These are phyloP conservation scores for Hydropsyche tenuis DNA, from an alignment of 1,140 invertebrate genomes.

Conservation along the genomic window DNA sequence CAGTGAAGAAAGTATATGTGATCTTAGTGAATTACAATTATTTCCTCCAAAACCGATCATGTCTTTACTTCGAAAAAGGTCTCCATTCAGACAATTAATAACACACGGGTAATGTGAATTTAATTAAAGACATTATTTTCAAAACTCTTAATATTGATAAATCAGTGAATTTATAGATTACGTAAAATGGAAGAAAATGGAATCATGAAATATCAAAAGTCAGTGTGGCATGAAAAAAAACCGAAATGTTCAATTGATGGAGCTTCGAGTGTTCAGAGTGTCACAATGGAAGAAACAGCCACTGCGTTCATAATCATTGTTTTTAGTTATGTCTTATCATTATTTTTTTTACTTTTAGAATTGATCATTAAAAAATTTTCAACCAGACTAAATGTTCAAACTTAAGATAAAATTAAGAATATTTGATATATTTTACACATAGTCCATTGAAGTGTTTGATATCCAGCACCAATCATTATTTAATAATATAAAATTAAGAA, in stretches of 20 bases:
- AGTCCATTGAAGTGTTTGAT: conserved; percentile 66
- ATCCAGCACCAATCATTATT: conserved; percentile 72
- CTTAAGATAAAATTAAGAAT: too few relatives aligned
- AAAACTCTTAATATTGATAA: not conserved
- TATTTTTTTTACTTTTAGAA: conserved; percentile 30
- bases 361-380: not conserved
- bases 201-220: conserved; percentile 59
- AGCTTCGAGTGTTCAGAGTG: conserved; percentile 24
- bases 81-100: conserved; percentile 63
- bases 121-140: not conserved
- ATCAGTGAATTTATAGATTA: conserved; percentile 54
- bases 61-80: conserved; percentile 58
- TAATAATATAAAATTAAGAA: conserved; percentile 53
- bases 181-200: conserved; percentile 61
- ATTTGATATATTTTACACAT: conserved; percentile 72
- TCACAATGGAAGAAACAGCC: conserved; percentile 35
- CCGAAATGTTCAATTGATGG: conserved; percentile 55
- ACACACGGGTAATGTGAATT: conserved; percentile 57
- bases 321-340: not conserved
- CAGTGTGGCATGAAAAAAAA: conserved; percentile 61
- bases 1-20: conserved; percentile 62
- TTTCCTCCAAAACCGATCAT: conserved; percentile 57
- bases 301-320: conserved; percentile 34
- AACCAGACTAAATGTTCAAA: too few relatives aligned
- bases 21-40: conserved; percentile 61